A percentile compares a stretch with the other conserved stretches of the same genome.
Evolutionary conservation across 1,140 invertebrate genomes (phyloP).

Genomic region (Thalassaphorura encarpata): DNA sequence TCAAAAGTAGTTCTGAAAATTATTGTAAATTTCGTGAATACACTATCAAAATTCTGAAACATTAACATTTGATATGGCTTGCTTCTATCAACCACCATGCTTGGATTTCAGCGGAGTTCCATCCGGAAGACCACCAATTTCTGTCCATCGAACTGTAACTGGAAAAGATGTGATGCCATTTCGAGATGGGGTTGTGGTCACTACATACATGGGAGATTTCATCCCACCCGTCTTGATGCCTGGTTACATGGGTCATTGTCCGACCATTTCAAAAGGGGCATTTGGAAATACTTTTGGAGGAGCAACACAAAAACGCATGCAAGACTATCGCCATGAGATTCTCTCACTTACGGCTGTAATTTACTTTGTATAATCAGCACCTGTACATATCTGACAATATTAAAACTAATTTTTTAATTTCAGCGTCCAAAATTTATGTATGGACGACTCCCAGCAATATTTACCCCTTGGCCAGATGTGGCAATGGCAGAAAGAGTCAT

Average conservation of each 20-base stretch:
- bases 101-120: constrained; percentile 10
- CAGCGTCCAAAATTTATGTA: constrained; percentile 24
- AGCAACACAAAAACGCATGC: constrained; percentile 20
- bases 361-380: no score
- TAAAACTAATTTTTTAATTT: background rate
- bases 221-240: constrained; percentile 24
- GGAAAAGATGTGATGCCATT: constrained; percentile 29
- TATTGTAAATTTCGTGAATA: background rate
- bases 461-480: constrained; percentile 22
- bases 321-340: constrained; percentile 21
- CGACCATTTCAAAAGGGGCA: constrained; percentile 2
- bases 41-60: background rate
- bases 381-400: no score
- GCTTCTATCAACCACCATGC: background rate
- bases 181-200: constrained; percentile 10
- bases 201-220: constrained; percentile 24
- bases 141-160: constrained; percentile 6
- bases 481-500: constrained; percentile 15
- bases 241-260: constrained; percentile 18
- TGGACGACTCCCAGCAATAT: constrained; percentile 20
- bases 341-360: background rate
- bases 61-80: no score
- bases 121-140: constrained; percentile 1
- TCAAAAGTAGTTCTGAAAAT: background rate
- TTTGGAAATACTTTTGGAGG: constrained; percentile 21